Base-by-base conservation (phyloP, 2,888 invertebrate species). In the Euphydryas editha region DNA sequence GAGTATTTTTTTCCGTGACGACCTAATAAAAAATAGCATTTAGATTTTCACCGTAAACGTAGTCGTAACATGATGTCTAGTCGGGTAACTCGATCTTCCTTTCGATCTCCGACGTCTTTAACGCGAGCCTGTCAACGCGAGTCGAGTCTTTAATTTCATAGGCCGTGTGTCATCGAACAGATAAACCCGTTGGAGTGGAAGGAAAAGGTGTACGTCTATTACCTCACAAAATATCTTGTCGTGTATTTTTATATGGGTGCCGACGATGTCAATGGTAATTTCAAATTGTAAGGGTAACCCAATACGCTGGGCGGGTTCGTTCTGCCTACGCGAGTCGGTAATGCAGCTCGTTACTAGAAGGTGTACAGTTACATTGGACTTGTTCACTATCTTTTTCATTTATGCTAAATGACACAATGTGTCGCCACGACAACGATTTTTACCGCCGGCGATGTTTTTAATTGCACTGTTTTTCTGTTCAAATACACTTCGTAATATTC, bases 201-300 rank as follows among this genome's bases (percentile, higher is more conserved):
- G 79, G 79, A 80, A 83, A 84, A 83, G 79, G 78, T 82, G 83
- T 85, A 82, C 85, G 81, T 84, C 85, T 87, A 88, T 88, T 85
- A 86, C 80, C 77, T 81, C 77, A 85, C 81, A 82, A 86, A 86
- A 86, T 84, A 86, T 85, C 80, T 83, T 84, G 84, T 83, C 82
- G 74, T 84, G 86, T 85, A 88, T 30, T 88, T 82, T 82, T 87
- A 88, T 87, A 88, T 81, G 84, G 84, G 80, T 82, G 78, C 80
- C 75, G 81, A 62, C 82, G 83, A 84, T 89, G 90, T 88, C 90
- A 90, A 86, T 90, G 85, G 88, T 87, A 83, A 81, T 84, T 81
- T 83, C 77, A 76, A 86, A 84, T 78, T 86, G 76, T 74, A 70
- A 62, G 73, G 76, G 90, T 81, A 90, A 92, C 80, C 80, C 79